Evolutionary conservation across 2,888 invertebrate genomes (phyloP).

Genomic region (Morpho helenor): DNA sequence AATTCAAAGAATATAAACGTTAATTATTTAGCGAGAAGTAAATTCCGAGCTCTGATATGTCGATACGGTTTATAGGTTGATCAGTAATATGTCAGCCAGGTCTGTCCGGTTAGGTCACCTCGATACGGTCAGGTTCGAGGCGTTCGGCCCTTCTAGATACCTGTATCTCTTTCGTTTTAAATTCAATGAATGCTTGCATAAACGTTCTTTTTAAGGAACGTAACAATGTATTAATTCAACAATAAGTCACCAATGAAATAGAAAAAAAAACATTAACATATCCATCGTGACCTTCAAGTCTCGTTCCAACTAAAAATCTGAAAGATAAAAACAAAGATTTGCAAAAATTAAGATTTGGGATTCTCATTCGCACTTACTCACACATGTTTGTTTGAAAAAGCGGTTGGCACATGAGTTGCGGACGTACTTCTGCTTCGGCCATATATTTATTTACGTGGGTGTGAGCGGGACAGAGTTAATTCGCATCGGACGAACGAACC

Average conservation of each 20-base stretch:
- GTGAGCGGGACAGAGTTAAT: conserved; percentile 62
- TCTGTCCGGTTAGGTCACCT: conserved; percentile 74
- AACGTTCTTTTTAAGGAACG: conserved; percentile 3
- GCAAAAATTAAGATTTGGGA: conserved; percentile 70
- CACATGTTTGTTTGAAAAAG: conserved; percentile 61
- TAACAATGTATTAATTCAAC: background rate
- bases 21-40: conserved; percentile 2
- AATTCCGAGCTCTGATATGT: conserved; percentile 2
- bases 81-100: conserved; percentile 59
- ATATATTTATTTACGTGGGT: conserved; percentile 36
- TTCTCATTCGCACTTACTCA: conserved; percentile 75
- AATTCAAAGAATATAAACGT: conserved; percentile 11
- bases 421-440: conserved; percentile 43
- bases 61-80: conserved; percentile 20
- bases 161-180: conserved; percentile 17
- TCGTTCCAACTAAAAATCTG: conserved; percentile 39
- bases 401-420: conserved; percentile 53
- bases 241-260: background rate
- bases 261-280: conserved; percentile 10
- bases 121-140: conserved; percentile 71
- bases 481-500: conserved; percentile 70
- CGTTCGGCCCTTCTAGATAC: conserved; percentile 63
- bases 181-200: background rate
- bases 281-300: conserved; percentile 37
- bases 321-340: conserved; percentile 48